Evolutionary conservation across 2,113 vertebrate genomes (phyloP), one percentile per base, ranked within the genome.

Genomic region (Macquaria australasica): DNA sequence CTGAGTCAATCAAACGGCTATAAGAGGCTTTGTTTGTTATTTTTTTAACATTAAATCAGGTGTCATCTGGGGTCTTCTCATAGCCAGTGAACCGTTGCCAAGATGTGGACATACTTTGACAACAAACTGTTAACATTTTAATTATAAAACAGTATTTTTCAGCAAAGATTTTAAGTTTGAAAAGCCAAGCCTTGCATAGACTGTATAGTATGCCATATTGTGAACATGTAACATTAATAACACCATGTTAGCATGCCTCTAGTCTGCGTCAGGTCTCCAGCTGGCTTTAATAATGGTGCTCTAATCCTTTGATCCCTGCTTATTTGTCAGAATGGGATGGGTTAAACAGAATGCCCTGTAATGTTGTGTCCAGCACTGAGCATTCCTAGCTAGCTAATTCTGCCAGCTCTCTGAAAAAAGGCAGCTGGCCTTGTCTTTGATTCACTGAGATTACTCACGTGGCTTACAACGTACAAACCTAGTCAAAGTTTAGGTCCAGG

Each of bases 281-380:
- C 76, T 91, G 91, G 83, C 60, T 89, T 90, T 85, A 79, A 91
- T 91, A 87, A 85, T 62, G 81, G 50, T 3, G 25, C 73, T 68
- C 31, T 83, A 87, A 89, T 88, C 89, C 86, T 91, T 80, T 91
- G 74, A 90, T 93, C 88, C 78, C 58, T 78, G 76, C 66, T 87
- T 82, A 60, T 88, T 92, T 91, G 84, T 84, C 71, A 64, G 79
- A 69, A 87, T 55, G 87, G 84, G 81, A 81, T 0, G 43, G 87
- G 89, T 91, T 91, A 87, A 88, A 88, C 81, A 77, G 77, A 92
- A 90, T 79, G 84, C 56, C 79, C 74, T 82, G 79, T 66, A 78
- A 77, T 82, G 53, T 68, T 78, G 70, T 76, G 71, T 87, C 64
- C 81, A 75, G 68, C 68, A 39, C 63, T 59, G 25, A 81, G 59